phyloP scores from a whole-genome alignment of 2,113 vertebrate species.

The Athene cunicularia region DNA sequence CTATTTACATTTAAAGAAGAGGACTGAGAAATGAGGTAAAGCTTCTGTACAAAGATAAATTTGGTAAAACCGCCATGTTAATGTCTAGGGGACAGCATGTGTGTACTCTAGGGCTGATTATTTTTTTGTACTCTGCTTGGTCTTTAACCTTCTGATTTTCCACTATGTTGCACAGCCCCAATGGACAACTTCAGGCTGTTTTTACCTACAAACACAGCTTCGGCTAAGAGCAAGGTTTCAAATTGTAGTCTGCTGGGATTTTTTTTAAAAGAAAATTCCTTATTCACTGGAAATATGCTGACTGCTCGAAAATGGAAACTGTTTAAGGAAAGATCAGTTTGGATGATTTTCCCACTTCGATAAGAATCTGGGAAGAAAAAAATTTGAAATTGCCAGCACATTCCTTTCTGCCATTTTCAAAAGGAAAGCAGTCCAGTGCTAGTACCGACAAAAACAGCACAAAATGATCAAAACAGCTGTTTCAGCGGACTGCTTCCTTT shows the following conservation, averaged over 20 bases:
- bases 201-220: conserved; percentile 46
- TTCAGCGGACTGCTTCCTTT: background rate
- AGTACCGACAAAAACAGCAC: conserved; percentile 2
- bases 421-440: background rate
- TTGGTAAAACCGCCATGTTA: background rate
- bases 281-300: conserved; percentile 43
- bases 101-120: background rate
- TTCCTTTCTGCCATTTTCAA: conserved; percentile 57
- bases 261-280: conserved; percentile 32
- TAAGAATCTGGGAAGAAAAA: conserved; percentile 48
- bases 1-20: conserved; percentile 41
- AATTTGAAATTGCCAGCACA: conserved; percentile 41
- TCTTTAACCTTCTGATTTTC: conserved; percentile 60
- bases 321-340: conserved; percentile 19
- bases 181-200: conserved; percentile 20
- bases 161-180: conserved; percentile 47
- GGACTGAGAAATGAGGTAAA: conserved; percentile 32
- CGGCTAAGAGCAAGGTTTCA: conserved; percentile 42
- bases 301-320: conserved; percentile 39
- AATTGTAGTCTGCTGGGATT: conserved; percentile 2
- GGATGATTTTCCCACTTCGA: conserved; percentile 20
- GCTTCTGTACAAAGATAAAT: conserved; percentile 31
- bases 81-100: background rate
- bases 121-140: background rate
- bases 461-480: conserved; percentile 52